A percentile compares a stretch with the other conserved stretches of the same genome.
Conservation (phyloP, 2,888 invertebrate genomes). For the Sesamia inferens region DNA sequence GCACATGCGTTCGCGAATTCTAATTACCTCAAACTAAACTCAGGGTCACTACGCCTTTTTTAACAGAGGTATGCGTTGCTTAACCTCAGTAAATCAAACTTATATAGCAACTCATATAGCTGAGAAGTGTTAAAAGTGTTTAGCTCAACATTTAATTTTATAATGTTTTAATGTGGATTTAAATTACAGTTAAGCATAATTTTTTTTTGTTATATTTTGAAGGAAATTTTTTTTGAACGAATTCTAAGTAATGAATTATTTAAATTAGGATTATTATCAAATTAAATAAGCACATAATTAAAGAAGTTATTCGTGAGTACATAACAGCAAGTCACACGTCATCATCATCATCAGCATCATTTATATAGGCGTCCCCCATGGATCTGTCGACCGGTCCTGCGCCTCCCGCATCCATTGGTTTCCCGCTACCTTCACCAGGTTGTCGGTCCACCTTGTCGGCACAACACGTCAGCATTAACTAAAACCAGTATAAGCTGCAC, state of each 20-base stretch:
- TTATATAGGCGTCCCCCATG: no score
- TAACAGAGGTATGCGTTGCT: conserved; percentile 42
- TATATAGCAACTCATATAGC: conserved; percentile 23
- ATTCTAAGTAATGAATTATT: not conserved
- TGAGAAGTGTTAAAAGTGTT: conserved; percentile 36
- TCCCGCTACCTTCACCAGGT: no score
- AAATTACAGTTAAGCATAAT: not conserved
- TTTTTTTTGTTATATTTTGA: not conserved
- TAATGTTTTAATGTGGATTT: conserved; percentile 43
- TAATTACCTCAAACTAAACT: conserved; percentile 43
- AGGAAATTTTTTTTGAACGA: not conserved
- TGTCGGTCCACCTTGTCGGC: no score
- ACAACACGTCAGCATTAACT: not conserved
- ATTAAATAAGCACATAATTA: not conserved
- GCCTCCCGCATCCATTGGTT: no score
- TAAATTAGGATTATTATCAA: not conserved
- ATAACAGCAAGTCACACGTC: not conserved
- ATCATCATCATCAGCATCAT: no score
- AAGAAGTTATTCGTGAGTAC: not conserved
- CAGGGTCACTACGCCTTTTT: conserved; percentile 60
- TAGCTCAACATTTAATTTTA: conserved; percentile 34
- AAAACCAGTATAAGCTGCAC: not conserved
- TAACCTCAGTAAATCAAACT: conserved; percentile 60
- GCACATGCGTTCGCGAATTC: conserved; percentile 53
- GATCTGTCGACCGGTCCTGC: no score